Percentiles rank a stretch among this genome's conserved stretches.
Evolutionary conservation across 1,140 invertebrate species (phyloP).

Genomic region (Oppia nitens): DNA sequence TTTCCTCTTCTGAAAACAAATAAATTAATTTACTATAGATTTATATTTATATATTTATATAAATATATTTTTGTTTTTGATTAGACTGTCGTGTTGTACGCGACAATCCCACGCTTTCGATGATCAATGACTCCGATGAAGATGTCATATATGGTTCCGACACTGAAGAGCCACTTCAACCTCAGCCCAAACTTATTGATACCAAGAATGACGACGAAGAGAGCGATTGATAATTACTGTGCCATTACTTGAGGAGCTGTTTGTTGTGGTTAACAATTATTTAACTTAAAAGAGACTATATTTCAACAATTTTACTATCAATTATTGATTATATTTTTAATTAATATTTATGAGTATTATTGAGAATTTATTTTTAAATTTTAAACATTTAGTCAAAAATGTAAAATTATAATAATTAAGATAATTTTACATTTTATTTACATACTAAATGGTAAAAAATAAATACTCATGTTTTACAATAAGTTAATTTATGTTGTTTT

Average conservation of each 20-base stretch:
- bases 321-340: not conserved
- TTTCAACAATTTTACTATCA: not conserved
- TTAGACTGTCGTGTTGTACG: constrained; percentile 72
- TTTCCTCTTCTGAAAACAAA: not conserved
- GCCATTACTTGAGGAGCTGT: not conserved
- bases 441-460: not conserved
- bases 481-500: not conserved
- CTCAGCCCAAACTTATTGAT: constrained; percentile 15
- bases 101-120: constrained; percentile 91
- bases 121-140: constrained; percentile 96
- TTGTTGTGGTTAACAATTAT: not conserved
- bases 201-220: constrained; percentile 15
- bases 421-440: not conserved
- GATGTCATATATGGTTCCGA: constrained; percentile 70
- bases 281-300: not conserved
- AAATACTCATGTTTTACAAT: not conserved
- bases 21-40: too few relatives aligned
- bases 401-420: not conserved
- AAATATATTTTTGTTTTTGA: constrained; percentile 16
- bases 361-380: not conserved
- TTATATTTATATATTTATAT: constrained; percentile 2
- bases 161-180: constrained; percentile 13
- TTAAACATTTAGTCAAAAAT: not conserved
- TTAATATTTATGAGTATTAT: not conserved
- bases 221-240: constrained; percentile 10